phyloP scores from a whole-genome alignment of 2,113 vertebrate genomes.

The Ageneiosus marmoratus region DNA sequence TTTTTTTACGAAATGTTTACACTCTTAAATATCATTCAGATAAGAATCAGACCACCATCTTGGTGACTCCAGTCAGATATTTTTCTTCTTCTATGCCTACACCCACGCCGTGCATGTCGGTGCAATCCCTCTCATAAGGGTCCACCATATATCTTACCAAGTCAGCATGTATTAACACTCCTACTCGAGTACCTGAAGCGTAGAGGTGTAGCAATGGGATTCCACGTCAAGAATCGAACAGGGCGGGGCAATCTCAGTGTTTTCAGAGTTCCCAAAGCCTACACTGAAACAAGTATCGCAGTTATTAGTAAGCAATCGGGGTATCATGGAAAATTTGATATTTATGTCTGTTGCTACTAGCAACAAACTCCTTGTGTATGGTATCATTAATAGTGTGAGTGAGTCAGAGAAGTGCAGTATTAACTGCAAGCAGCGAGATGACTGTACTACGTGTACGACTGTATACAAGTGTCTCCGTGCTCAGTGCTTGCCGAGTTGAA shows the following conservation, averaged over 20 bases:
- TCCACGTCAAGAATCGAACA: neutral
- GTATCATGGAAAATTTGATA: neutral
- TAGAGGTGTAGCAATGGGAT: neutral
- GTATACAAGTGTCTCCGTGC: no score
- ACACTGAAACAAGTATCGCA: neutral
- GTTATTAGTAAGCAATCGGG: neutral
- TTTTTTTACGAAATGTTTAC: neutral
- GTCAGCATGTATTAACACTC: neutral
- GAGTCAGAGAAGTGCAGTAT: neutral
- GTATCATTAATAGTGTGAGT: neutral
- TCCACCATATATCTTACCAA: neutral
- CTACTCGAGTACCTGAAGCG: slow-evolving; percentile 28
- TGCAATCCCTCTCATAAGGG: slow-evolving; percentile 19
- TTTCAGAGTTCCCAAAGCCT: neutral
- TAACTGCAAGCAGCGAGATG: no score
- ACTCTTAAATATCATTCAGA: slow-evolving; percentile 26
- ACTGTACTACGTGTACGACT: no score
- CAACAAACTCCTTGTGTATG: neutral
- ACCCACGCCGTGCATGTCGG: slow-evolving; percentile 23
- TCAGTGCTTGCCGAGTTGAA: neutral
- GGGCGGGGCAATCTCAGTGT: neutral
- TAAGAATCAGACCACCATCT: slow-evolving; percentile 29
- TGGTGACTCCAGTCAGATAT: slow-evolving; percentile 1
- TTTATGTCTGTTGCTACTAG: neutral
- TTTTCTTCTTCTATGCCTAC: slow-evolving; percentile 23